Percentiles rank a stretch among this genome's conserved stretches.
Evolutionary conservation across 2,797 vertebrate genomes (phyloP).

Genomic region (Urophycis tenuis): DNA sequence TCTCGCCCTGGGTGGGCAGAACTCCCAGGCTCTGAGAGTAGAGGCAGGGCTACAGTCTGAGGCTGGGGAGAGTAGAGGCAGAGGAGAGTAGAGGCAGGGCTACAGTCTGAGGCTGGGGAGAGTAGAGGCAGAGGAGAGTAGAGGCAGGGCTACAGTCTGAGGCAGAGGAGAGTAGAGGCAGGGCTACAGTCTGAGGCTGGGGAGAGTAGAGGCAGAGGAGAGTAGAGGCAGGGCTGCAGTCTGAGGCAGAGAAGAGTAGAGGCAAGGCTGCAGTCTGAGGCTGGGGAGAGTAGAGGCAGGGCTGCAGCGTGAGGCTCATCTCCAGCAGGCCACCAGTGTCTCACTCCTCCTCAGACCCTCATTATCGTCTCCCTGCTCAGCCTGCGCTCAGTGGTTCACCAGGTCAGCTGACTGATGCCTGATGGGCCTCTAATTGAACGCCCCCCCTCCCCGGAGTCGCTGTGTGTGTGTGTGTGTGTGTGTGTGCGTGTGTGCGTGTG

Average conservation of each 20-base stretch:
- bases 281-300: slow-evolving; percentile 30
- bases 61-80: slow-evolving; percentile 29
- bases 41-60: slow-evolving; percentile 40
- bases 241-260: too few species aligned
- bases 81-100: slow-evolving; percentile 21
- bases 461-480: slow-evolving; percentile 39
- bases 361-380: slow-evolving; percentile 63
- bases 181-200: too few species aligned
- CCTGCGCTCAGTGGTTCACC: slow-evolving; percentile 57
- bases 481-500: slow-evolving; percentile 13
- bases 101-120: slow-evolving; percentile 40
- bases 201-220: too few species aligned
- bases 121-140: too few species aligned
- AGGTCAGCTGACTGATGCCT: slow-evolving; percentile 58
- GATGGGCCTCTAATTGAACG: slow-evolving; percentile 69
- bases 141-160: too few species aligned
- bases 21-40: slow-evolving; percentile 49
- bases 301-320: slow-evolving; percentile 45
- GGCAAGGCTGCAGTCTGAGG: slow-evolving; percentile 1
- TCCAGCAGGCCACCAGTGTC: slow-evolving; percentile 57
- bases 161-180: too few species aligned
- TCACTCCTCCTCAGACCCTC: slow-evolving; percentile 66
- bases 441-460: slow-evolving; percentile 34
- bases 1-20: slow-evolving; percentile 33
- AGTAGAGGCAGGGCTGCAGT: slow-evolving; percentile 47